Evolutionary conservation across 2,113 vertebrate species (phyloP).

Genomic region (Dasyprocta punctata): DNA sequence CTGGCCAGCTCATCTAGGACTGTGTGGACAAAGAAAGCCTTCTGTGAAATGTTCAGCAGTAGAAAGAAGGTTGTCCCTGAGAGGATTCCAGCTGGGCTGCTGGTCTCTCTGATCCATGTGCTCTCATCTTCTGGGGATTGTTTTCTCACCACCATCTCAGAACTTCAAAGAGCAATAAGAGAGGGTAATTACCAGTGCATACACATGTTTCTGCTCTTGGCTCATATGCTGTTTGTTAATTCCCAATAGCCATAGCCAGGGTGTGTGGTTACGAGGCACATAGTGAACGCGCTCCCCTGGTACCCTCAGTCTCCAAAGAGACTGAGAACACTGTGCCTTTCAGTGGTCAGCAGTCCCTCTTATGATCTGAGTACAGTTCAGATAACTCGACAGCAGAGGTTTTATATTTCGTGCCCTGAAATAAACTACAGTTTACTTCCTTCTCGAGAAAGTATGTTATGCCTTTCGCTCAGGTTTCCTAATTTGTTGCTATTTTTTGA

Average conservation of each 20-base stretch:
- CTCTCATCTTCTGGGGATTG: background rate
- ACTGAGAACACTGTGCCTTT: background rate
- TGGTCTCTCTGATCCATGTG: background rate
- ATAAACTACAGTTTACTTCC: background rate
- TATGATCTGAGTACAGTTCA: background rate
- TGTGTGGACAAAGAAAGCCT: background rate
- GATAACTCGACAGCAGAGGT: background rate
- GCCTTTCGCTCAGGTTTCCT: background rate
- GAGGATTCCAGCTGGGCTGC: background rate
- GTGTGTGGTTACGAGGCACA: background rate
- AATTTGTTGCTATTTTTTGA: background rate
- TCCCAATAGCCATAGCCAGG: background rate
- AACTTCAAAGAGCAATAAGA: background rate
- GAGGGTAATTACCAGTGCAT: background rate
- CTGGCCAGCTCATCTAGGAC: background rate
- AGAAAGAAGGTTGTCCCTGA: background rate
- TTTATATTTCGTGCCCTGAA: background rate
- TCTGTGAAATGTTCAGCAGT: background rate
- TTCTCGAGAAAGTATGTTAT: background rate
- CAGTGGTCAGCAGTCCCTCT: background rate
- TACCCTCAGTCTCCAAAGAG: fast-evolving
- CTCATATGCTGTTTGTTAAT: background rate
- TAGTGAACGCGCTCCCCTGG: background rate
- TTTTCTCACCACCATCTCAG: background rate
- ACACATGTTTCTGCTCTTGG: background rate